phyloP scores from a whole-genome alignment of 2,113 vertebrate genomes.

The Zosterops borbonicus region DNA sequence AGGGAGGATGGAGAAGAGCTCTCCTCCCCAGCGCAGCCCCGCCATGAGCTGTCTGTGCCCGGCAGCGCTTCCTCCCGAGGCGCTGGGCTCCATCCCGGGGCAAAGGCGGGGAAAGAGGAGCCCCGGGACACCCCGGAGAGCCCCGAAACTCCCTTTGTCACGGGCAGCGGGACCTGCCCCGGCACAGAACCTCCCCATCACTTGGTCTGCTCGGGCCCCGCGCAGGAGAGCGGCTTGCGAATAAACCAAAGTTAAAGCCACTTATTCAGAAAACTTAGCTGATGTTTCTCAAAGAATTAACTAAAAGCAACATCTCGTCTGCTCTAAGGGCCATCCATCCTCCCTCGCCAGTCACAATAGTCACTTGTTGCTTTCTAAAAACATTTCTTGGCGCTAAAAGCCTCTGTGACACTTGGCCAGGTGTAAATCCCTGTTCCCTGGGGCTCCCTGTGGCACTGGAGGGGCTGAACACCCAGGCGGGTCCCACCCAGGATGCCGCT shows the following conservation, averaged over 20 bases:
- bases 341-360: too few species aligned
- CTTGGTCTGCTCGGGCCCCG: not conserved
- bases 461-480: not conserved
- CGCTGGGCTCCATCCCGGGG: not conserved
- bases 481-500: too few species aligned
- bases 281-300: not conserved
- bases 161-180: not conserved
- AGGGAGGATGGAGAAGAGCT: not conserved
- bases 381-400: not conserved
- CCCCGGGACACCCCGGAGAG: not conserved
- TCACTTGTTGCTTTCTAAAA: not conserved
- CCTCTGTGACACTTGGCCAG: not conserved
- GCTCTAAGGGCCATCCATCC: too few species aligned
- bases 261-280: not conserved
- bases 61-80: not conserved
- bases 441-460: not conserved
- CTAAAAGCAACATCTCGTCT: too few species aligned
- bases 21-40: not conserved
- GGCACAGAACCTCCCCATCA: not conserved
- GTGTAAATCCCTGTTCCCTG: not conserved
- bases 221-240: not conserved
- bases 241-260: not conserved
- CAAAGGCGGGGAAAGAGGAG: not conserved
- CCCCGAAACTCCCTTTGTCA: not conserved
- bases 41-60: fast-evolving